A percentile compares a stretch with the other conserved stretches of the same genome.
Conservation (phyloP, 2,797 vertebrate genomes). For the Bufotes viridis region DNA sequence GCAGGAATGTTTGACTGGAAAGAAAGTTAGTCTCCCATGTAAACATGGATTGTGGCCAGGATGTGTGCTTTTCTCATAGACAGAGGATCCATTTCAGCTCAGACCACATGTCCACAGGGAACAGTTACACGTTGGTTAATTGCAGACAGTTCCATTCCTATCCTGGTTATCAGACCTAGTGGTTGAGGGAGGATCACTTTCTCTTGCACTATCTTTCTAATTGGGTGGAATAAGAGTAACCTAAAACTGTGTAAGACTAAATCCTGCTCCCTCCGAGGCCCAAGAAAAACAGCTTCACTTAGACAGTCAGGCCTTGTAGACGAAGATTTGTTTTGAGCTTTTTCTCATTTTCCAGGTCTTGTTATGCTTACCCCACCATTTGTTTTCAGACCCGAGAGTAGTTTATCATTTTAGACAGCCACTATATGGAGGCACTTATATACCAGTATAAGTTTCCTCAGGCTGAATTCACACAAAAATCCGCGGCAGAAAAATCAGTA, state of each 20-base stretch:
- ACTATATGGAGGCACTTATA: neutral
- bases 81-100: conserved; percentile 53
- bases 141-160: conserved; percentile 58
- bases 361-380: conserved; percentile 32
- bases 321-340: conserved; percentile 16
- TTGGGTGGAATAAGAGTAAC: conserved; percentile 44
- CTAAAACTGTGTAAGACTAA: conserved; percentile 40
- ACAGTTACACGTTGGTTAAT: conserved; percentile 55
- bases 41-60: conserved; percentile 57
- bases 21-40: conserved; percentile 61
- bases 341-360: conserved; percentile 45
- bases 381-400: neutral
- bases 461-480: too few relatives aligned
- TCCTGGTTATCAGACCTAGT: conserved; percentile 60
- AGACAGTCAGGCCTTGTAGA: neutral
- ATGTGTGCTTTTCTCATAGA: conserved; percentile 59
- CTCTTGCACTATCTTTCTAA: conserved; percentile 54
- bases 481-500: too few relatives aligned
- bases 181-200: conserved; percentile 52
- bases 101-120: conserved; percentile 53
- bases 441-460: neutral
- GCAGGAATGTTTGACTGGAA: conserved; percentile 58
- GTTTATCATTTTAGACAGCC: neutral
- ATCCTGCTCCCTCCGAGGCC: conserved; percentile 41
- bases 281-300: conserved; percentile 30